Percentiles rank a stretch among this genome's conserved stretches.
These are phyloP conservation scores for Chironomus tepperi DNA, from an alignment of 1,140 invertebrate genomes.

Conservation along the genomic window DNA sequence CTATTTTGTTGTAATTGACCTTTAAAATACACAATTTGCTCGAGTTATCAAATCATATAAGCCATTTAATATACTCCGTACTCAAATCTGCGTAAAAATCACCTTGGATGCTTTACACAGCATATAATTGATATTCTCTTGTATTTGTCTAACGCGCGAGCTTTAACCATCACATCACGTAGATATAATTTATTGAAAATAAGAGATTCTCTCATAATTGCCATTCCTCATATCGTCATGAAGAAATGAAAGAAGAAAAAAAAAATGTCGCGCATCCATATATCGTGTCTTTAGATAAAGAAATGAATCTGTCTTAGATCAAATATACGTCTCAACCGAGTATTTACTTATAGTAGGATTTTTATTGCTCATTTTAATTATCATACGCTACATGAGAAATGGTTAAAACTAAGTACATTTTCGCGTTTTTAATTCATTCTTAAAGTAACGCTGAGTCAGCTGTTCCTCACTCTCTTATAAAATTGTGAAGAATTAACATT, in stretches of 20 bases:
- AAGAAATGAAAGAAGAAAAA: no score
- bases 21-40: not conserved
- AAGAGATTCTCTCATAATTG: not conserved
- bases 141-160: not conserved
- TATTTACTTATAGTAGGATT: not conserved
- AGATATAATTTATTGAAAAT: not conserved
- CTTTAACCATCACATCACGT: not conserved
- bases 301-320: not conserved
- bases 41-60: not conserved
- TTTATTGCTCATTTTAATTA: constrained; percentile 3
- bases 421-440: not conserved
- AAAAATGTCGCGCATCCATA: no score
- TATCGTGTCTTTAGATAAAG: not conserved
- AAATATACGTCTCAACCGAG: not conserved
- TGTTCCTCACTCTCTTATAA: no score
- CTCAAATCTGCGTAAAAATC: not conserved
- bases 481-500: no score
- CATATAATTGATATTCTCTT: not conserved
- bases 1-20: no score
- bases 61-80: not conserved
- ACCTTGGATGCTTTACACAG: not conserved
- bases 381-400: not conserved
- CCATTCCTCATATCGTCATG: no score
- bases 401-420: constrained; percentile 3
- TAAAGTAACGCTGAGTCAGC: not conserved